Evolutionary conservation across 2,888 invertebrate species (phyloP), one percentile per base, ranked within the genome.

Genomic region (Clusia tigrina): DNA sequence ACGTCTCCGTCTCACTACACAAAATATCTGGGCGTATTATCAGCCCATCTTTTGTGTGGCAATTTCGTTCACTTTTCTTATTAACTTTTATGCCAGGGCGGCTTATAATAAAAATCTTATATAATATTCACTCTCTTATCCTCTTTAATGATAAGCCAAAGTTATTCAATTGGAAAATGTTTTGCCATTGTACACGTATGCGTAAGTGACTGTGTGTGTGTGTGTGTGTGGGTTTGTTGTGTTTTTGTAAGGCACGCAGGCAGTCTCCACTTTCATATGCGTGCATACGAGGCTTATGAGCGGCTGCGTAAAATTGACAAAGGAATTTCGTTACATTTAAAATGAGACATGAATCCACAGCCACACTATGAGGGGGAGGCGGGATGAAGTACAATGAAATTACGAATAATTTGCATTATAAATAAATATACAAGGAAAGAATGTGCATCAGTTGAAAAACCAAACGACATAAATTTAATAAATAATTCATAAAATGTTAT

Each of bases 141-240:
- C 32, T 32, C 12, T 32, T 6, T 32, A 32, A 32, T 6, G 32
- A 32, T 6, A 6, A 32, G 12, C 6, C 32, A 65, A 68, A 65
- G 38, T 63, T 65, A 55, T 38, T 65, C 58, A 58, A 68, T 62
- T 64, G 64, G 64, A 68, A 68, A 68, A 62, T 56, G 46, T 51
- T 58, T 62, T 56, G 37, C 25, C 12, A 37, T 22, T 58, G 46
- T 32, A 38, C n/a, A 25, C 57, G 15, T 48, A 37, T 53, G 69
- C 26, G 58, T 37, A 32, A 62, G 54, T 23, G 9, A 48, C 2
- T 52, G 15, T 51, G 51, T 3, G 22, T 52, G 22, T 52, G 52
- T 52, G 24, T 52, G 52, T 52, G 24, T 22, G 3, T 6, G 24
- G 18, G 52, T 22, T 6, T 52, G 1, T 22, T n/a, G n/a, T n/a